Base-by-base conservation (phyloP, 2,113 vertebrate species). In the Notothenia coriiceps region DNA sequence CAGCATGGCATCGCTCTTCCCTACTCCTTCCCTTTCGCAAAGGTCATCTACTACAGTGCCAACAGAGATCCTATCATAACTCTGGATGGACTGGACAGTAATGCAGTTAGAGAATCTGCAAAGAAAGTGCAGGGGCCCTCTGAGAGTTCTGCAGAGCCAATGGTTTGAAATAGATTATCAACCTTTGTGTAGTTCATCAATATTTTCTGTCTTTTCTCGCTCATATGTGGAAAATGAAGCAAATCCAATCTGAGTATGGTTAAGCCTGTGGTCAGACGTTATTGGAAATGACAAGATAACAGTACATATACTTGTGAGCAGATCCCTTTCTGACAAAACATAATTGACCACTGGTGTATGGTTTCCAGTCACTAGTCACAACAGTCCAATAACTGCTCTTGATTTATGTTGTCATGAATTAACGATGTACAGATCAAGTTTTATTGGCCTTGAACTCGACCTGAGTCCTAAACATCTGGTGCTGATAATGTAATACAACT, bases 21-120 rank as follows among this genome's bases (percentile, higher is more conserved):
- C 68, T 61, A 11, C 75, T 79, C 63, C 54, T 80, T 60, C 65
- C 40, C 17, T 69, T 29, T 46, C 62, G 60, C 77, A 86, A 82
- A 90, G 83, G 83, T 90, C 82, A 80, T 75, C 76, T 60, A 79
- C 70, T 59, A 56, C 47, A 74, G 68, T 83, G 75, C 71, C 77
- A 83, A 18, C 67, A 72, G 65, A 77, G 88, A 92, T 85, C 33
- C 59, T 83, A 54, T 86, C 79, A 82, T n/a, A 73, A 47, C 43
- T 70, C 44, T 65, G 82, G 74, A 78, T 66, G 43, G 62, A 68
- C 70, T 68, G 75, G 78, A 65, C 60, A 56, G 52, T 79, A 70
- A 84, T 88, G 40, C 52, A 49, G 80, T 87, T 86, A 76, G 46
- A 7, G 50, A 64, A 44, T 74, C 77, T 62, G 50, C 49, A 71